Base-by-base conservation (phyloP, 2,888 invertebrate genomes). In the Plebejus argus region DNA sequence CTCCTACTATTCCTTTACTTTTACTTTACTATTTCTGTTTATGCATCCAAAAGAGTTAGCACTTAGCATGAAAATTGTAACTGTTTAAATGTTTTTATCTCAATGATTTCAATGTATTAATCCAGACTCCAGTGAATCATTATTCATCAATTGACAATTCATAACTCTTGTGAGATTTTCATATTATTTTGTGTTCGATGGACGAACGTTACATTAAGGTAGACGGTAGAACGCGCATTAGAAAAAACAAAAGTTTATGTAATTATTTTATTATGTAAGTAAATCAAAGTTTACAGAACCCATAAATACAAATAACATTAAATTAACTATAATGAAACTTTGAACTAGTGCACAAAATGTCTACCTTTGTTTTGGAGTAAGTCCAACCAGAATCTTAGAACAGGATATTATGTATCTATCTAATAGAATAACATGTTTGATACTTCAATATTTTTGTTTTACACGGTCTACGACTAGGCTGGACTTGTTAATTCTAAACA, bases 201-300 rank as follows among this genome's bases (percentile, higher is more conserved):
- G 45, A 45, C 45, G 45, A 12, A 18, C 53, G 1, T 53, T 53
- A 18, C 18, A 15, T 4, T 49, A 49, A 5, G 53, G 18, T 53
- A 53, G 53, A 18, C 15, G 4, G 12, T 49, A 49, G 49, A 15
- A 49, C 4, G 12, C 49, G 49, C 3, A 49, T 15, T 4, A 49
- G n/a, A 18, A 61, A 61, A 12, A 61, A 3, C 23, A 61, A 12
- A 23, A 61, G 20, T 20, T 5, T 61, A 12, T 4, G 23, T 23
- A 61, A 61, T 23, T 61, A 20, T 58, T 61, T 61, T 23, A 61
- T 23, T 23, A 23, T 12, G 20, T 56, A 53, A n/a, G 75, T 75
- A 35, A 33, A 56, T 56, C 3, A 33, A 75, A 15, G n/a, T 56
- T 53, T 56, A 18, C 49, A 75, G 12, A 82, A 79, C 82, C 23